These are phyloP conservation scores for Volucella zonaria DNA, from an alignment of 2,888 invertebrate genomes.

Conservation along the genomic window DNA sequence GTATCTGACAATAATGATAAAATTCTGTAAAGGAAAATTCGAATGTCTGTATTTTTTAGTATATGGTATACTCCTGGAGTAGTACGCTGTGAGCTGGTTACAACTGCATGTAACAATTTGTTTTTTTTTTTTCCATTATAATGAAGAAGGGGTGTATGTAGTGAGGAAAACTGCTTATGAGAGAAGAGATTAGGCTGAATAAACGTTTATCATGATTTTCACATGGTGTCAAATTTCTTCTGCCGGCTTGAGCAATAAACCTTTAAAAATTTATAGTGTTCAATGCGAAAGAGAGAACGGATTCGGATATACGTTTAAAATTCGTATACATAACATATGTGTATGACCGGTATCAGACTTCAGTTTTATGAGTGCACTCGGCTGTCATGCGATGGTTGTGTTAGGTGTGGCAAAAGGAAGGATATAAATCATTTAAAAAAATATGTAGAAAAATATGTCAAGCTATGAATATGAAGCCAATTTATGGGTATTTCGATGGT, in stretches of 20 bases:
- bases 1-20: neutral
- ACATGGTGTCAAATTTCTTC: slow-evolving; percentile 47
- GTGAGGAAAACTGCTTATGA: neutral
- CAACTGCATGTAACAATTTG: slow-evolving; percentile 29
- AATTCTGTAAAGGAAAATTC: slow-evolving; percentile 31
- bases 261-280: slow-evolving; percentile 55
- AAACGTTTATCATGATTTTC: slow-evolving; percentile 59
- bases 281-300: slow-evolving; percentile 32
- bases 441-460: slow-evolving; percentile 59
- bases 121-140: slow-evolving; percentile 45
- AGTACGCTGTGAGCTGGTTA: slow-evolving; percentile 16
- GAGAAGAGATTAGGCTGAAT: slow-evolving; percentile 27
- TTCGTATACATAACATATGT: neutral
- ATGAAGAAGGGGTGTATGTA: slow-evolving; percentile 21
- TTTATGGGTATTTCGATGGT: slow-evolving; percentile 41
- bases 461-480: slow-evolving; percentile 51
- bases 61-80: neutral
- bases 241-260: slow-evolving; percentile 44
- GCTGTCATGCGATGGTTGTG: slow-evolving; percentile 4
- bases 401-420: slow-evolving; percentile 17
- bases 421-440: slow-evolving; percentile 53
- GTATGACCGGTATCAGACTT: neutral
- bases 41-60: slow-evolving; percentile 32
- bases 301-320: slow-evolving; percentile 46
- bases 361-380: slow-evolving; percentile 40